Evolutionary conservation across 2,797 vertebrate genomes (phyloP), one percentile per base, ranked within the genome.

Genomic region (Tragopan temminckii): DNA sequence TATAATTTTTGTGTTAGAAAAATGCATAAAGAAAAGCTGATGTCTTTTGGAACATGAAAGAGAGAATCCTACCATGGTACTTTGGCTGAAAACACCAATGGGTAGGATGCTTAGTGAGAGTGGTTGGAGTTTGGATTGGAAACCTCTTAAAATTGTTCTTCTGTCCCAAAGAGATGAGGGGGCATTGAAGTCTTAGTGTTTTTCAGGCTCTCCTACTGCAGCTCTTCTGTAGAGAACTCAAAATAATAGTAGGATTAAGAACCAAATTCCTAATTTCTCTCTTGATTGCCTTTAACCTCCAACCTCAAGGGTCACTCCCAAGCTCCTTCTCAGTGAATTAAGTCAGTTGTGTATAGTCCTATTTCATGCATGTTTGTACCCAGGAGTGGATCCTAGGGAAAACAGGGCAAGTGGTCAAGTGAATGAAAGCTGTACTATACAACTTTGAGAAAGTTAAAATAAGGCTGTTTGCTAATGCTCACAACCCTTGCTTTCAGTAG

Each of bases 61-160:
- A 88, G 3, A 62, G 43, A 68, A 74, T 45, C 11, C 4, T 83
- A 74, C 35, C 7, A 14, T 14, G 1, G 36, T 1, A 24, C 64
- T 63, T 4, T 4, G 0, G 3, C 5, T 4, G 0, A 5, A 59
- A 29, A 9, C 1, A 2, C 12, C 38, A 58, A 1, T 6, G 5
- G 13, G 10, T 55, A 59, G 31, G 81, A 79, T 31, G 27, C 11
- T 89, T 80, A 79, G 31, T 74, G 45, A 25, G 5, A 85, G 13
- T 50, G 23, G 9, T 12, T 52, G 38, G 45, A 45, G 13, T 85
- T 46, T 72, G 11, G 9, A 25, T 35, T 50, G 18, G 83, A 88
- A 83, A 9, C 8, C 4, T 68, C 91, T 78, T 63, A 53, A 78
- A 80, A 80, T 4, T 36, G 8, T 5, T 74, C 35, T 92, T 93